Evolutionary conservation across 1,140 invertebrate species (phyloP).

Genomic region (Acromyrmex echinatior): DNA sequence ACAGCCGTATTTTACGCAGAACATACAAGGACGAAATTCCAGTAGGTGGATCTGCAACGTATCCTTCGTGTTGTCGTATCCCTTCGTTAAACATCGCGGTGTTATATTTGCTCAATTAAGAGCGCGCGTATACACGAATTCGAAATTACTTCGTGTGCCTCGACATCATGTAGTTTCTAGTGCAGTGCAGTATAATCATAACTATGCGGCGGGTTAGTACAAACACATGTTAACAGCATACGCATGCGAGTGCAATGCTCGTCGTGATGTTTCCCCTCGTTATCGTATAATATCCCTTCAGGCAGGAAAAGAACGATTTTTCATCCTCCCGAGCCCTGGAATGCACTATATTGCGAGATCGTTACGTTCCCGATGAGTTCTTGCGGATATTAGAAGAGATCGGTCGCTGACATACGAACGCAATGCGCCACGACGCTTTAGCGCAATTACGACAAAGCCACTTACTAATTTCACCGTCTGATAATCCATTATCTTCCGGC

Average conservation of each 20-base stretch:
- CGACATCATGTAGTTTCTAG: slow-evolving; percentile 55
- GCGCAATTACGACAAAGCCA: slow-evolving; percentile 78
- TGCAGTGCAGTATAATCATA: slow-evolving; percentile 63
- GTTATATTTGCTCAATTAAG: slow-evolving; percentile 71
- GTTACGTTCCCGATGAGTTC: neutral
- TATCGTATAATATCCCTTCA: slow-evolving; percentile 32
- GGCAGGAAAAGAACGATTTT: slow-evolving; percentile 32
- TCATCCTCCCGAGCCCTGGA: neutral
- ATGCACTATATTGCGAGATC: slow-evolving; percentile 30
- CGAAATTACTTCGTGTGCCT: slow-evolving; percentile 60
- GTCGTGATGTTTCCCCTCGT: slow-evolving; percentile 29
- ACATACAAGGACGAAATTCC: slow-evolving; percentile 41
- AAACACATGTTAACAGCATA: slow-evolving; percentile 63
- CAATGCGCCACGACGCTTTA: slow-evolving; percentile 43
- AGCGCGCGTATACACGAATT: slow-evolving; percentile 69
- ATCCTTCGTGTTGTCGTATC: slow-evolving; percentile 57
- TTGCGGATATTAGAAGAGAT: slow-evolving; percentile 67
- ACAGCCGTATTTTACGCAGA: slow-evolving; percentile 23
- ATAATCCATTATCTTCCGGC: slow-evolving; percentile 77
- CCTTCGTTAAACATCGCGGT: slow-evolving; percentile 44
- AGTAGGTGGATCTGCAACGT: slow-evolving; percentile 46
- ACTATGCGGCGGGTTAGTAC: slow-evolving; percentile 63
- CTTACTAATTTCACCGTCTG: slow-evolving; percentile 77
- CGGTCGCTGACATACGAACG: slow-evolving; percentile 73
- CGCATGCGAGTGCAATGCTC: neutral